Evolutionary conservation across 2,888 invertebrate species (phyloP), one percentile per base, ranked within the genome.

Genomic region (Ferdinandea cuprea): DNA sequence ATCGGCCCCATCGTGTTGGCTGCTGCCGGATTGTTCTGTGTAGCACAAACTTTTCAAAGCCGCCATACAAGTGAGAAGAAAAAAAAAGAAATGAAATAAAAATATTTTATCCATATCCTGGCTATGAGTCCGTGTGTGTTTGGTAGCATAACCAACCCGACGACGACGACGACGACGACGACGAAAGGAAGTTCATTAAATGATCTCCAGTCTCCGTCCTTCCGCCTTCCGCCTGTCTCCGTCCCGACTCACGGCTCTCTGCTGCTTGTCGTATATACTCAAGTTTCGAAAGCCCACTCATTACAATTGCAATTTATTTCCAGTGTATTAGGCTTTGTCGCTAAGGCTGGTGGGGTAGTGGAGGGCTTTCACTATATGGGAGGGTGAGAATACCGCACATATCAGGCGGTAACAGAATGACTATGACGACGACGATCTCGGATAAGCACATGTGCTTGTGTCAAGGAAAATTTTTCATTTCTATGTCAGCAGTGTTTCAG

Each of bases 271-370:
- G n/a, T n/a, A 40, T 56, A 6, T 46, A 21, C 76, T 68, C 48
- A 28, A 50, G 59, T 77, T 77, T 66, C 54, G 65, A 77, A 59
- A 77, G 78, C 83, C 83, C 77, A 72, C 78, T 83, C 72, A 83
- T 78, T 83, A 73, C 77, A 83, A 83, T 83, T 83, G 83, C 78
- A 83, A 83, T 83, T 83, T 83, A 83, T 83, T 78, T 83, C 68
- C 78, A 78, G 83, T 78, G 83, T 83, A 83, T 83, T 78, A 73
- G 83, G 72, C 78, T 78, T 78, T 83, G 78, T 83, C 83, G 61
- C 78, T 72, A 56, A 25, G 50, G 44, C 50, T 58, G 46, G 52
- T 52, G 58, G 42, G 74, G 56, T 35, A 37, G n/a, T 37, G 1
- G 37, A 13, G 40, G 13, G 13, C 44, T 76, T 44, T 35, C 28